phyloP scores from a whole-genome alignment of 2,888 invertebrate species.

The Apotomis turbidana region DNA sequence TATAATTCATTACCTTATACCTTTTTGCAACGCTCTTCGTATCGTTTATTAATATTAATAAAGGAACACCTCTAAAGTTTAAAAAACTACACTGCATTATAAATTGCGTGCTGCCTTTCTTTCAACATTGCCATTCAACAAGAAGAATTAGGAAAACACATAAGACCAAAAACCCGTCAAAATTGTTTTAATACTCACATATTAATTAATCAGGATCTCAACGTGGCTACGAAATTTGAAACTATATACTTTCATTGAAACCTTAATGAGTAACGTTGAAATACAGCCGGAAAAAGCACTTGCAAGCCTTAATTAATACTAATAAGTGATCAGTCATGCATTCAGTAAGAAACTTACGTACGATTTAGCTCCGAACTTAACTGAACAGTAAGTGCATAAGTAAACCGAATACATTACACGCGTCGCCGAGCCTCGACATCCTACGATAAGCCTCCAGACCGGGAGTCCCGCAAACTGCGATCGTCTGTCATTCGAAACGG shows the following conservation, averaged over 20 bases:
- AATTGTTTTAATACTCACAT: too few relatives aligned
- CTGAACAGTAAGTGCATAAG: slow-evolving; percentile 31
- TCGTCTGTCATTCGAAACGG: slow-evolving; percentile 40
- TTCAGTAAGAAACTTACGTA: slow-evolving; percentile 16
- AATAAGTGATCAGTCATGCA: slow-evolving; percentile 10
- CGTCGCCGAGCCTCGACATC: slow-evolving; percentile 26
- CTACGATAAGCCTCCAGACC: slow-evolving; percentile 36
- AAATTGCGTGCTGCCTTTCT: too few relatives aligned
- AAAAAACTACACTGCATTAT: background rate
- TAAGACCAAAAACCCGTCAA: too few relatives aligned
- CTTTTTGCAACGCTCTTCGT: slow-evolving; percentile 58
- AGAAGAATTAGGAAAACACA: too few relatives aligned
- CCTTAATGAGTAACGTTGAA: too few relatives aligned
- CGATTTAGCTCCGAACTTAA: slow-evolving; percentile 19
- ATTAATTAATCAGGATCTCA: too few relatives aligned
- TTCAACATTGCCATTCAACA: too few relatives aligned
- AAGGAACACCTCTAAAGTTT: slow-evolving; percentile 12
- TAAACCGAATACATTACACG: slow-evolving; percentile 38
- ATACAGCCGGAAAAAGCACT: background rate
- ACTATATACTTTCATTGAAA: too few relatives aligned
- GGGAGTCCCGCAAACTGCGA: slow-evolving; percentile 32
- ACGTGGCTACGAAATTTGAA: too few relatives aligned
- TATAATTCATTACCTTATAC: slow-evolving; percentile 75
- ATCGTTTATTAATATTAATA: slow-evolving; percentile 51
- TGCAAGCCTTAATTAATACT: background rate